These are phyloP conservation scores for Diadegma fenestrale DNA, from an alignment of 2,888 invertebrate species.

Conservation along the genomic window DNA sequence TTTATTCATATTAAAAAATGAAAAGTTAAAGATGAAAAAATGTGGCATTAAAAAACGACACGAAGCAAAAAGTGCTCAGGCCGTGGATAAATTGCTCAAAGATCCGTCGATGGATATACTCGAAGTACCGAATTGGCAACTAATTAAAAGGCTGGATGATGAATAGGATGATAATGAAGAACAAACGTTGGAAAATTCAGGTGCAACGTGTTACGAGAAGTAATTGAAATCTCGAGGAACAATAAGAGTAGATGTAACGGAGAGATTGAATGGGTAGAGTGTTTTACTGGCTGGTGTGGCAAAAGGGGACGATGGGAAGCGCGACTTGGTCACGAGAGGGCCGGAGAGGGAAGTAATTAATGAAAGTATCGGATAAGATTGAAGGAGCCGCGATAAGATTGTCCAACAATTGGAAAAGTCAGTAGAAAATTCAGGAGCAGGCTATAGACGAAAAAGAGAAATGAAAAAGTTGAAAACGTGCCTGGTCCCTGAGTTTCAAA, in stretches of 20 bases:
- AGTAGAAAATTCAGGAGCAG: constrained; percentile 32
- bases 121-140: background rate
- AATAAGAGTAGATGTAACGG: constrained; percentile 30
- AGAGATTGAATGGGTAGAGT: constrained; percentile 33
- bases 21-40: no score
- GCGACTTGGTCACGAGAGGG: constrained; percentile 19
- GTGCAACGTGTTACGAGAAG: constrained; percentile 14
- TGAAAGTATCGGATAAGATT: constrained; percentile 43
- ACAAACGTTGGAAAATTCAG: constrained; percentile 21
- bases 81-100: no score
- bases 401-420: constrained; percentile 40
- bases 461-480: background rate
- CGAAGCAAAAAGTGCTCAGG: no score
- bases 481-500: background rate
- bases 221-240: constrained; percentile 43
- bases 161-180: constrained; percentile 27
- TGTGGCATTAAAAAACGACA: no score
- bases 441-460: background rate
- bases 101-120: background rate
- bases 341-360: constrained; percentile 62
- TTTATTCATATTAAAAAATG: no score
- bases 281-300: background rate
- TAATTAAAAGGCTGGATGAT: background rate
- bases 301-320: constrained; percentile 2
- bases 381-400: constrained; percentile 45